Conservation (phyloP, 2,888 invertebrate genomes). For the Drosophila fulvimacula region DNA sequence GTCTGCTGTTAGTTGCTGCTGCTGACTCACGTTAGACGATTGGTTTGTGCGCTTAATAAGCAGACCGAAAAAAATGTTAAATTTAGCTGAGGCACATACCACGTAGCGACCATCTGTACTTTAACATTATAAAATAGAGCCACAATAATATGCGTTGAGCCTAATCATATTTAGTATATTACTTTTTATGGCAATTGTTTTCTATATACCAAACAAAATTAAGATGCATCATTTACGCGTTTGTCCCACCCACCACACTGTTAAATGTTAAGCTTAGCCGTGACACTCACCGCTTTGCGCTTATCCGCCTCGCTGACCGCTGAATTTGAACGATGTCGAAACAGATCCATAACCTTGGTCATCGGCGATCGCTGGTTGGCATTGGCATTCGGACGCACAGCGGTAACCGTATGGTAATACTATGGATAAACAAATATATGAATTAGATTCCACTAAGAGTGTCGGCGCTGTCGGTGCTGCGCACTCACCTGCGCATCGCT, state of each 20-base stretch:
- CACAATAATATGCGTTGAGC: background rate
- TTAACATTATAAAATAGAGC: too few relatives aligned
- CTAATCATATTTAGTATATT: background rate
- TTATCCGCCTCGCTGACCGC: slow-evolving; percentile 89
- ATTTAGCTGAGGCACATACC: background rate
- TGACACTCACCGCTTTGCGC: slow-evolving; percentile 88
- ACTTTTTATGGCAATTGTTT: background rate
- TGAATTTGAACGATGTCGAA: slow-evolving; percentile 90
- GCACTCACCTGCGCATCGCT: slow-evolving; percentile 85
- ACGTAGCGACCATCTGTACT: background rate
- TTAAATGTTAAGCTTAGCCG: slow-evolving; percentile 30
- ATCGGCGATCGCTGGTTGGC: slow-evolving; percentile 88
- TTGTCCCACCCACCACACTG: background rate
- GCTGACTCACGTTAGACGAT: slow-evolving; percentile 3
- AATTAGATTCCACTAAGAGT: background rate
- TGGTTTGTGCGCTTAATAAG: slow-evolving; percentile 26
- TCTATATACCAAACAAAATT: too few relatives aligned
- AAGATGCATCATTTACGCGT: too few relatives aligned
- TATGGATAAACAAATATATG: slow-evolving; percentile 75
- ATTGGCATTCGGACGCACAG: slow-evolving; percentile 86
- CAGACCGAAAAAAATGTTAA: background rate
- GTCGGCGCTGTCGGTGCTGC: too few relatives aligned
- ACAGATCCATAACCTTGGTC: slow-evolving; percentile 96
- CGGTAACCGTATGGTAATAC: slow-evolving; percentile 91
- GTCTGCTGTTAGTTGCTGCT: slow-evolving; percentile 2